Evolutionary conservation across 2,113 vertebrate species (phyloP).

Genomic region (Pao palembangensis): DNA sequence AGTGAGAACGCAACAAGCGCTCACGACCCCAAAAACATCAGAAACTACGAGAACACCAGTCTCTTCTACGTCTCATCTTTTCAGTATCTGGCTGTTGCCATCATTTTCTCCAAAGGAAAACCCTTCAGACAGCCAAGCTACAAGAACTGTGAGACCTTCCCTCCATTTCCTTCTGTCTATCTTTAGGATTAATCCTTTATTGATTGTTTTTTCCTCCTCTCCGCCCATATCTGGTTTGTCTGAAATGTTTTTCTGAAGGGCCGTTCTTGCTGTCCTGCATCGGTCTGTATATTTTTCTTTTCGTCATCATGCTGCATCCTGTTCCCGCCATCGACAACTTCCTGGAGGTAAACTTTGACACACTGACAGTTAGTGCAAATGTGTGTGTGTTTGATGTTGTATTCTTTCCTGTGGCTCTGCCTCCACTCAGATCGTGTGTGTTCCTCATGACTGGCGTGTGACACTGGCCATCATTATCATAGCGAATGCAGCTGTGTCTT

Average conservation of each 20-base stretch:
- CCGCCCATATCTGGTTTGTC: neutral
- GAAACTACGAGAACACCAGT: conserved; percentile 94
- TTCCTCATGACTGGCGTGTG: conserved; percentile 87
- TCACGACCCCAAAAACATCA: conserved; percentile 80
- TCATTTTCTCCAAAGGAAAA: conserved; percentile 95
- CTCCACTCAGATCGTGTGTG: conserved; percentile 83
- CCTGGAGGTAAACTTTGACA: conserved; percentile 81
- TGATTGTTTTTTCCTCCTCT: too few species aligned
- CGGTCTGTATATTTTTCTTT: conserved; percentile 67
- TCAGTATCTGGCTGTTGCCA: conserved; percentile 93
- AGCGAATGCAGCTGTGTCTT: conserved; percentile 78
- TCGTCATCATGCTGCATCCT: conserved; percentile 89
- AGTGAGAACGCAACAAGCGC: conserved; percentile 64
- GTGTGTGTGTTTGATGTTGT: neutral
- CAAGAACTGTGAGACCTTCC: conserved; percentile 84
- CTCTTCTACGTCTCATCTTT: conserved; percentile 95
- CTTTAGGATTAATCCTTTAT: neutral
- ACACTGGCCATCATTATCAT: conserved; percentile 81
- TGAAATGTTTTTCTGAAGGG: conserved; percentile 50
- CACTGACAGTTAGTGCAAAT: neutral
- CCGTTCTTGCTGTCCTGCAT: conserved; percentile 71
- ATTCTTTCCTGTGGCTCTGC: conserved; percentile 8
- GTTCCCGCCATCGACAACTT: conserved; percentile 77
- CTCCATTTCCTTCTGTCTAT: neutral
- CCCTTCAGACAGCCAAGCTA: conserved; percentile 96